Conservation (phyloP, 2,888 invertebrate genomes). For the Melanostoma mellinum region DNA sequence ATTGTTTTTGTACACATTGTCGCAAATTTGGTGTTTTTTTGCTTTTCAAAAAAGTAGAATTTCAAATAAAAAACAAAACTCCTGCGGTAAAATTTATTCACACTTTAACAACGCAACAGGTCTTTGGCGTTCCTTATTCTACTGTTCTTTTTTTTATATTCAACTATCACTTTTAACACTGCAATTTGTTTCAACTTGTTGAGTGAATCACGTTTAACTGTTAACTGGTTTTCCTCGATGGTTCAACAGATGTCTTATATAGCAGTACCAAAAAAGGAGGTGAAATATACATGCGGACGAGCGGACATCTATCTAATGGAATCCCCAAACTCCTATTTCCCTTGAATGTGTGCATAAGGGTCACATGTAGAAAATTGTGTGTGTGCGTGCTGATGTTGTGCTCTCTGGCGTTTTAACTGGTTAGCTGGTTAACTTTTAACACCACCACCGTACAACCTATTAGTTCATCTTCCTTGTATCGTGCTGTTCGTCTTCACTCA, state of each 20-base stretch:
- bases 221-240: constrained; percentile 69
- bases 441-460: constrained; percentile 49
- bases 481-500: constrained; percentile 27
- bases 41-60: neutral
- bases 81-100: constrained; percentile 22
- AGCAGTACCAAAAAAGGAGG: constrained; percentile 43
- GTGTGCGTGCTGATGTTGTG: constrained; percentile 15
- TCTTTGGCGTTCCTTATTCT: constrained; percentile 3
- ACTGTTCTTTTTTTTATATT: constrained; percentile 26
- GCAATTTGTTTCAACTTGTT: constrained; percentile 59
- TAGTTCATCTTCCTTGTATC: constrained; percentile 41
- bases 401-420: constrained; percentile 58
- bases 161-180: constrained; percentile 34
- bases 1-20: constrained; percentile 60
- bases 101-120: constrained; percentile 28
- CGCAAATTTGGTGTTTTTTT: neutral
- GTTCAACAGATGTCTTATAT: constrained; percentile 65
- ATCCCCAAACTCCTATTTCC: constrained; percentile 26
- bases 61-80: constrained; percentile 18
- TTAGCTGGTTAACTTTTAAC: constrained; percentile 64
- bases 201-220: constrained; percentile 69
- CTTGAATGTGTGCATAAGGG: constrained; percentile 24
- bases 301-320: constrained; percentile 9
- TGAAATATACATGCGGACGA: constrained; percentile 35
- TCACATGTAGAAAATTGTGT: constrained; percentile 29